Base-by-base conservation (phyloP, 2,888 invertebrate species). In the Drosophila percnosoma region DNA sequence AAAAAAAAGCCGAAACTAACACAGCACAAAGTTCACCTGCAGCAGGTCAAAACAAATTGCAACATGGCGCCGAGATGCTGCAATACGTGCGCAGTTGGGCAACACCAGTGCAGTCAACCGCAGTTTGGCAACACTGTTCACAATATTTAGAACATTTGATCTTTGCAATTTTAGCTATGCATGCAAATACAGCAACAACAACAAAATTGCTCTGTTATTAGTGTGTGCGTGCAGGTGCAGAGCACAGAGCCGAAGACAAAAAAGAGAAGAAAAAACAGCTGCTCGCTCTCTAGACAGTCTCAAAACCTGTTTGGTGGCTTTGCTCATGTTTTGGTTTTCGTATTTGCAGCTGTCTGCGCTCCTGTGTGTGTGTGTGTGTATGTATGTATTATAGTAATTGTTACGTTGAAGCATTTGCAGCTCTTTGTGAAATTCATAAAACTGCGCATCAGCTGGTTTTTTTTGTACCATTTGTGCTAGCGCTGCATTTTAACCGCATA, bases 371-470 rank as follows among this genome's bases (percentile, higher is more conserved):
- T n/a, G 38, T 42, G 18, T 29, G 2, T n/a, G 11, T 40, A 1
- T 38, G 21, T 4, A 18, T 55, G 24, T 68, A 33, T 53, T 57
- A 59, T 54, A 64, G 67, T 75, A 72, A 65, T 59, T 67, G 61
- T 33, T 73, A 68, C 53, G 81, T 57, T 78, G 68, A 78, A 75
- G 49, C 63, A 55, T 67, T 80, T 78, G 68, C 81, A 81, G 67
- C 63, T 77, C 64, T 83, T 88, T 84, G 76, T 87, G 74, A 83
- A 84, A 78, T 66, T 64, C 62, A 80, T 67, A 73, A 75, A 86
- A 86, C 80, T 84, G 87, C 85, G 80, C 85, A 86, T 86, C 85
- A 86, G 85, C 85, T 86, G 85, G 68, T 80, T 70, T 59, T 54
- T 55, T 55, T 13, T 38, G 29, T 51, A 21, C 38, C 68, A 45